Evolutionary conservation across 2,113 vertebrate genomes (phyloP), one percentile per base, ranked within the genome.

Genomic region (Notechis scutatus): DNA sequence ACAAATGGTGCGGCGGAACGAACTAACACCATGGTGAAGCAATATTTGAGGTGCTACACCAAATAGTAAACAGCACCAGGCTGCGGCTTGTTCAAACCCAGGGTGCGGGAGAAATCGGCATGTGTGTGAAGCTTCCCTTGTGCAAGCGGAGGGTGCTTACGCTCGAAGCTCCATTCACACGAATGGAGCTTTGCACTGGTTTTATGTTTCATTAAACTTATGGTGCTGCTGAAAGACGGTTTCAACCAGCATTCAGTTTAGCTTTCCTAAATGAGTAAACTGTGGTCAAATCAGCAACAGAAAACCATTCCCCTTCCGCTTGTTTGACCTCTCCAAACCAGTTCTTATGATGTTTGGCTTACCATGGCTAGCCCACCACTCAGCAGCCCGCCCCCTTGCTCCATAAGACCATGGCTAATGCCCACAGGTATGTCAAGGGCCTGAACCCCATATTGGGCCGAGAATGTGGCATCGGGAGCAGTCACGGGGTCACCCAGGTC

Each of bases 361-460:
- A 97, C 97, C 97, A 97, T 97, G 85, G 96, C 93, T 92, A 97
- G 93, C 91, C 97, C 96, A 55, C 96, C 94, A 88, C 97, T 93
- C 95, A 99, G 96, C 57, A 98, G 96, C 45, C 98, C 97, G 39
- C 98, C 98, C 24, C 98, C 98, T 1, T 98, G 97, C 88, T 97
- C 97, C 96, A 97, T 97, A 93, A 97, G 96, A 93, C 97, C 95
- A 90, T 98, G 98, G 95, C 96, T 97, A 96, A 99, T 98, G 95
- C 98, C 98, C 45, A 98, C 98, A 34, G 97, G 97, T 95, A 99
- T 98, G 64, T 98, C 98, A 55, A 99, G 97, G 94, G 98, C 98
- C 95, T 98, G 98, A 95, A 99, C 94, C 95, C 98, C 23, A 98
- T 97, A 97, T 8, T 97, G 97, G 92, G 96, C 96, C 59, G 96